Base-by-base conservation (phyloP, 2,888 invertebrate genomes). In the Scaptomyza polygonia region DNA sequence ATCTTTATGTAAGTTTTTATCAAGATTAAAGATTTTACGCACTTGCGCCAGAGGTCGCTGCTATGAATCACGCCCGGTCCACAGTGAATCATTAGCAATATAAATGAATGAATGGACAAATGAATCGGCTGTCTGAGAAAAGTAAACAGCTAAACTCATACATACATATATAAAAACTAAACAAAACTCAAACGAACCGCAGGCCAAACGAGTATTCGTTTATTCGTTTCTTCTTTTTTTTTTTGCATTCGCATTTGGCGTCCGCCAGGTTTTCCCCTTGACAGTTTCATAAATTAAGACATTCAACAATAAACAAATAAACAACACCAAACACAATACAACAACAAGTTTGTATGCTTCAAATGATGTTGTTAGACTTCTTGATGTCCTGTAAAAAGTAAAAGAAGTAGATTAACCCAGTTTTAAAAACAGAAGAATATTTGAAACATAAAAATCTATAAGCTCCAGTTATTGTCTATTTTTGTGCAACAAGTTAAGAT, bases 221-320 rank as follows among this genome's bases (percentile, higher is more conserved):
- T n/a, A n/a, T n/a, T n/a, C n/a, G n/a, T n/a, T n/a, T n/a, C n/a
- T n/a, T n/a, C n/a, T n/a, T n/a, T n/a, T n/a, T n/a, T n/a, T 32
- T 34, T 47, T 32, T 65, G 49, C 52, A 54, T 63, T 71, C 49
- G 40, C 65, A 32, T 62, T 62, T 62, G 62, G 65, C 62, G 62
- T 65, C 14, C 52, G 62, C 52, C 58, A 66, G 55, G 44, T 66
- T 64, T 49, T 68, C 53, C 68, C 67, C 51, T 55, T 69, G 81
- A 85, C 87, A 81, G 87, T 64, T 72, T 88, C 84, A 86, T 86
- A 86, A 86, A 86, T 83, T 88, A 88, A 83, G 88, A 86, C 82
- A 86, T 86, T 68, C 88, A 83, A 88, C 82, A 82, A 82, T 82
- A 82, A 83, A 79, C 74, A 88, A 83, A 80, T 72, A 75, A 83